Conservation (phyloP, 2,113 vertebrate genomes). For the Ophiodon elongatus region DNA sequence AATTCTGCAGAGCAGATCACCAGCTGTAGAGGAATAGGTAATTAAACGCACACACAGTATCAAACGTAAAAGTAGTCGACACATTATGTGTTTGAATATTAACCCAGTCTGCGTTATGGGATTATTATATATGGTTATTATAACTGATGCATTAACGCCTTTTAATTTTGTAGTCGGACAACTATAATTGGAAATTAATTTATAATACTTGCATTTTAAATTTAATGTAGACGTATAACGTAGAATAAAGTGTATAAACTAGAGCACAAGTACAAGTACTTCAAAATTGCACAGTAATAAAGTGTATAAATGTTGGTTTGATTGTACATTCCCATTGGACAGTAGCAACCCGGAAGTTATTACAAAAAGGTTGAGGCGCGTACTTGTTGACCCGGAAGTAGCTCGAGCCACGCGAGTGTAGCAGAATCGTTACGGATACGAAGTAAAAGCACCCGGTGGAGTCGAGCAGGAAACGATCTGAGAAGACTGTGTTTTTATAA, state of each 20-base stretch:
- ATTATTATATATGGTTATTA: neutral
- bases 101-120: neutral
- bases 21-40: neutral
- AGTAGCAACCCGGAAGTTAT: constrained; percentile 58
- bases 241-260: neutral
- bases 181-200: neutral
- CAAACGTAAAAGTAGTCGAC: neutral
- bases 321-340: too few relatives aligned
- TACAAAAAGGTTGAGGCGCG: neutral
- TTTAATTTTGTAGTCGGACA: neutral
- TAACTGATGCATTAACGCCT: neutral
- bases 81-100: neutral
- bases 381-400: constrained; percentile 64
- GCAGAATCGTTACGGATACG: constrained; percentile 42
- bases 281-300: neutral
- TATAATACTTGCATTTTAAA: neutral
- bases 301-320: neutral
- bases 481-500: neutral
- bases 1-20: neutral
- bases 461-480: neutral
- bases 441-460: neutral
- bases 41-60: neutral
- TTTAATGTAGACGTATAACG: neutral
- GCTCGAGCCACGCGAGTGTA: constrained; percentile 22
- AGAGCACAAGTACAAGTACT: neutral